Evolutionary conservation across 2,113 vertebrate species (phyloP), one percentile per base, ranked within the genome.

Genomic region (Carassius carassius): DNA sequence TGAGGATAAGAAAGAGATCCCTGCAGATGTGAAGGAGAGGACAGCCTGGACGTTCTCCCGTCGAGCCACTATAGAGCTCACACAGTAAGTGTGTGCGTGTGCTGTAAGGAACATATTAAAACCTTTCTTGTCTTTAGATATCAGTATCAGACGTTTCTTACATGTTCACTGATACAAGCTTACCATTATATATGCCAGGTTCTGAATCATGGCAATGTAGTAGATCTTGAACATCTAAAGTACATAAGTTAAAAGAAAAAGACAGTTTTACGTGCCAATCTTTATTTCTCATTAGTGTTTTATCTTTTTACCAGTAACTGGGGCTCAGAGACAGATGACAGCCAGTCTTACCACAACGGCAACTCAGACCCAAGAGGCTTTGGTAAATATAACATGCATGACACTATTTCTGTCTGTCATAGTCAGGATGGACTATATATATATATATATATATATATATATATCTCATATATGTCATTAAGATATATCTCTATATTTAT

Each of bases 311-410:
- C 86, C 56, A 99, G 98, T 91, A 99, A 99, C 87, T 99, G 98
- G 98, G 98, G 98, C 78, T 97, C 97, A 0, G 98, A 99, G 92
- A 92, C 92, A 25, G 97, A 99, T 83, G 96, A 97, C 75, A 94
- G 83, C 70, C 95, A 94, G 88, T 91, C 95, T 69, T 99, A 99
- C 13, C 98, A 99, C 91, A 98, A 95, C 4, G 97, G 98, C 82
- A 99, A 99, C 92, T 96, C 98, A n/a, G 98, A 99, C 88, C 98
- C 98, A 19, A 94, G 98, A 75, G 98, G 98, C 85, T 99, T 96
- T 82, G 98, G 98, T 99, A 94, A 86, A 93, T 75, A 70, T 21
- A 49, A 19, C 58, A 77, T 37, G 2, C 23, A 0, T 37, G 75
- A 79, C 47, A 56, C 32, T 10, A 70, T 37, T 77, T 32, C 16